Conservation (phyloP, 2,113 vertebrate genomes). For the Scytalopus superciliaris region DNA sequence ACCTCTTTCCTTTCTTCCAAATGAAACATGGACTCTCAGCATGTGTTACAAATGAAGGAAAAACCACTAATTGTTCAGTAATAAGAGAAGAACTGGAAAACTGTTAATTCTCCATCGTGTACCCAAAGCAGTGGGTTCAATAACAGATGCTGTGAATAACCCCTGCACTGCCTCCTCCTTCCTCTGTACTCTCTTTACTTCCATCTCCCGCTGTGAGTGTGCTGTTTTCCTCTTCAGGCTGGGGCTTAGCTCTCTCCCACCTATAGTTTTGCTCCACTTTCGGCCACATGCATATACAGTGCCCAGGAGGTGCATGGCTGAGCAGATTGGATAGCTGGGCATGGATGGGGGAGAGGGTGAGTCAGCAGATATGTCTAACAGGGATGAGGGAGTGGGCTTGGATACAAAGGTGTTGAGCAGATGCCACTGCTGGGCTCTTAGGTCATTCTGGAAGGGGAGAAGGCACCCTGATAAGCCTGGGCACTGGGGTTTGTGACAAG, state of each 20-base stretch:
- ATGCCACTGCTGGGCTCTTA: background rate
- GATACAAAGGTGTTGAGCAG: background rate
- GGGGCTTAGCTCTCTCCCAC: background rate
- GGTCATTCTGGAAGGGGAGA: background rate
- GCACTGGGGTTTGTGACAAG: background rate
- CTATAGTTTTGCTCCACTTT: background rate
- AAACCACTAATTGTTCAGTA: background rate
- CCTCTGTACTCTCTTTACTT: background rate
- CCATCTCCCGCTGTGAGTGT: background rate
- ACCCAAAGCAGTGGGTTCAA: background rate
- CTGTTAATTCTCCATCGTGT: background rate
- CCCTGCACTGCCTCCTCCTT: background rate
- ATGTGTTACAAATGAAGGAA: background rate
- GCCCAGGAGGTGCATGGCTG: background rate
- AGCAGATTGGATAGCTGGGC: background rate
- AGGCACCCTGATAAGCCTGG: background rate
- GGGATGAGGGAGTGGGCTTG: background rate
- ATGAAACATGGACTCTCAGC: accelerated
- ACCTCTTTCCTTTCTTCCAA: background rate
- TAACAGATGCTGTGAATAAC: background rate
- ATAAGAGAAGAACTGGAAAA: background rate
- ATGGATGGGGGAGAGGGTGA: background rate
- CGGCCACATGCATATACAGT: accelerated
- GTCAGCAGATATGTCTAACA: background rate
- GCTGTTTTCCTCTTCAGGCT: background rate